Base-by-base conservation (phyloP, 2,888 invertebrate genomes). In the Sinodicranocentrus sp. region DNA sequence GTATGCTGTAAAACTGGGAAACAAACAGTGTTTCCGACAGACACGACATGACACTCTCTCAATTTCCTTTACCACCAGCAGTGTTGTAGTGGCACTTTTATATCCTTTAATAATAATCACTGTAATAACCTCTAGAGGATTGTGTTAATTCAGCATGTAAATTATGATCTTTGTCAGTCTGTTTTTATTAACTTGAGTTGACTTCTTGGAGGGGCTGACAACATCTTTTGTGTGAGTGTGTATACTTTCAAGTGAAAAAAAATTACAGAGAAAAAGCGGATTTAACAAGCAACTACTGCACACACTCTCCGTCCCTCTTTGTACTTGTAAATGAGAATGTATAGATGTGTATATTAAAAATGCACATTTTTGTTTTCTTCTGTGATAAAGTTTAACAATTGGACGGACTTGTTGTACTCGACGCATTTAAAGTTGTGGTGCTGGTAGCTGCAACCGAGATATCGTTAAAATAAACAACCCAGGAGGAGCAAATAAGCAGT, bases 71-170 rank as follows among this genome's bases (percentile, higher is more conserved):
- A 52, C 68, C 68, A 68, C 68, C 68, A 68, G 68, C 48, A 68
- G 68, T 65, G 65, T 19, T 23, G n/a, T 65, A 63, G 43, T 68
- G 68, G 48, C 28, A 25, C 33, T 68, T 68, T 48, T 68, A 17
- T 48, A 61, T 19, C 21, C 21, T 8, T 48, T 28, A n/a, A 21
- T 65, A 33, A 63, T 63, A 68, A 68, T 68, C 28, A 48, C 26
- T 26, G 48, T 17, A 68, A 68, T 68, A 48, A 59, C 19, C 57
- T 1, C 8, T 33, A 71, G n/a, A 21, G 73, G 61, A 72, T 82
- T 75, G 72, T 59, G 82, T 75, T 75, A 82, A 82, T 82, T 82
- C 68, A 75, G 59, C 48, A 33, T 75, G 82, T 82, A 75, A 82
- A 82, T 82, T 82, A 82, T 68, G 68, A 82, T 82, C 82, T 48